These are phyloP conservation scores for Lysiphlebus fabarum DNA, from an alignment of 1,140 invertebrate genomes.

Conservation along the genomic window DNA sequence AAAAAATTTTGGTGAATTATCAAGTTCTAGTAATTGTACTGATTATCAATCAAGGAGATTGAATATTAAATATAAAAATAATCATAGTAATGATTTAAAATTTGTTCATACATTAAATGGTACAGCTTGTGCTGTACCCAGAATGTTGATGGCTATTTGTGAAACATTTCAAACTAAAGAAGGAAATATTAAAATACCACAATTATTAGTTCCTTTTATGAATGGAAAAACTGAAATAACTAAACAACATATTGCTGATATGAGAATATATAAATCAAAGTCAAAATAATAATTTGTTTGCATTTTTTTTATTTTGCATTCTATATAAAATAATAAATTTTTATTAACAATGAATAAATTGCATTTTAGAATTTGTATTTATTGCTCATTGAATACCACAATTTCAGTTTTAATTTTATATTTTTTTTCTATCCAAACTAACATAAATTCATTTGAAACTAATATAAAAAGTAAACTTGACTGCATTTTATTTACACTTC, in stretches of 20 bases:
- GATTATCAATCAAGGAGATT: conserved; percentile 89
- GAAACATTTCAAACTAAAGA: conserved; percentile 75
- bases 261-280: conserved; percentile 39
- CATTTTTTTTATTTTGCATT: too few relatives aligned
- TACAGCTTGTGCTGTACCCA: conserved; percentile 91
- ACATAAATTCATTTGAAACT: too few relatives aligned
- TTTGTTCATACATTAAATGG: conserved; percentile 90
- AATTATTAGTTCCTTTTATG: conserved; percentile 58
- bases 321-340: too few relatives aligned
- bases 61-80: conserved; percentile 69
- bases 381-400: too few relatives aligned
- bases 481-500: too few relatives aligned
- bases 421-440: too few relatives aligned
- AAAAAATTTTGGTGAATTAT: conserved; percentile 86
- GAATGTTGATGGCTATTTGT: conserved; percentile 81
- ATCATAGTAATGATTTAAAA: conserved; percentile 33
- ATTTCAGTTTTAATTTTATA: too few relatives aligned
- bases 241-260: conserved; percentile 43
- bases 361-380: too few relatives aligned
- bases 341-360: too few relatives aligned
- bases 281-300: conserved; percentile 26
- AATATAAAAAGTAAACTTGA: too few relatives aligned
- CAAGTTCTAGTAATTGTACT: conserved; percentile 96
- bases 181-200: conserved; percentile 52
- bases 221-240: conserved; percentile 51